Evolutionary conservation across 2,888 invertebrate genomes (phyloP).

Genomic region (Syrista parreyssii): DNA sequence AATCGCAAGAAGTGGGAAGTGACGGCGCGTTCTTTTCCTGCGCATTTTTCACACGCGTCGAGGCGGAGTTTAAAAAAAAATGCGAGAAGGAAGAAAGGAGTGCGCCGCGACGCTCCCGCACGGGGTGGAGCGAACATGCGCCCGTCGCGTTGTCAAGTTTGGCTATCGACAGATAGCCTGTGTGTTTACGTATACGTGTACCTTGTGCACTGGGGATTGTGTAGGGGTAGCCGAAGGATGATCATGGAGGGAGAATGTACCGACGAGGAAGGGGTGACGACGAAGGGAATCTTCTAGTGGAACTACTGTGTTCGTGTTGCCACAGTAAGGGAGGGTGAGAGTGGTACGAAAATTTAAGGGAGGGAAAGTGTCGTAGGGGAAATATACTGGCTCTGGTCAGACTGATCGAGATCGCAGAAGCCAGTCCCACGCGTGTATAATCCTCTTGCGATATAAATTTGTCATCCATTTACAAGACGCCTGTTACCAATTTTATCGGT

Average conservation of each 20-base stretch:
- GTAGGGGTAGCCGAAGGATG: neutral
- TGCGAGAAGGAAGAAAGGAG: conserved; percentile 16
- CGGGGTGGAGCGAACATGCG: conserved; percentile 40
- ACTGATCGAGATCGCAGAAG: conserved; percentile 40
- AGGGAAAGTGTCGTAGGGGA: conserved; percentile 57
- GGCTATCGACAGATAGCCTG: conserved; percentile 20
- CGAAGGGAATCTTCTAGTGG: conserved; percentile 20
- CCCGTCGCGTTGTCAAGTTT: conserved; percentile 45
- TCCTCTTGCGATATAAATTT: conserved; percentile 42
- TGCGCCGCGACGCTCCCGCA: conserved; percentile 2
- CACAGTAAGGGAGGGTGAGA: conserved; percentile 17
- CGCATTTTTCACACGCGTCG: conserved; percentile 13
- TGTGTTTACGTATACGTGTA: neutral
- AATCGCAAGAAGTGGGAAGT: conserved; percentile 39
- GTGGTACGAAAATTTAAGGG: conserved; percentile 30
- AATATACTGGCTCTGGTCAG: conserved; percentile 46
- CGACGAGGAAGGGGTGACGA: conserved; percentile 23
- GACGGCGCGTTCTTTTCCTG: conserved; percentile 24
- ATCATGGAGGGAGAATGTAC: neutral
- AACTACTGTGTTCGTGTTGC: conserved; percentile 7
- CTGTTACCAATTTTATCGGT: neutral
- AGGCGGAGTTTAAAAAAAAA: conserved; percentile 59
- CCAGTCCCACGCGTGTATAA: conserved; percentile 59
- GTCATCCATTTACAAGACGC: neutral
- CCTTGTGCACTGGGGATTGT: neutral